Base-by-base conservation (phyloP, 2,797 vertebrate species). In the Limnodromus scolopaceus region DNA sequence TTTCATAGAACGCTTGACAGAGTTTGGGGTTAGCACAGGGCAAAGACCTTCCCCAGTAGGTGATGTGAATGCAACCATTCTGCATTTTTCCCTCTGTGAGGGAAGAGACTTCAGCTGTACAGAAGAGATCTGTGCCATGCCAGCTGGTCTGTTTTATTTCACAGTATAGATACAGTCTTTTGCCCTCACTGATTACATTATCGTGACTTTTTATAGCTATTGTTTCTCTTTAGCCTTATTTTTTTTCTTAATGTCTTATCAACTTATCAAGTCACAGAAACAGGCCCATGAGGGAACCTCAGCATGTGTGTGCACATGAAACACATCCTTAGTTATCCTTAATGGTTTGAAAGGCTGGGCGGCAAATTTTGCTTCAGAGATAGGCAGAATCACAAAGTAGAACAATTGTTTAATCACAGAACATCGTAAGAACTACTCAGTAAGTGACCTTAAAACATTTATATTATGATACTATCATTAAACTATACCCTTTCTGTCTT, bases 221-320 rank as follows among this genome's bases (percentile, higher is more conserved):
- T 6, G 32, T 5, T 65, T 82, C 57, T 64, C 25, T 86, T 91
- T 45, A 72, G 51, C 12, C 8, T 34, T 17, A 1, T 19, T 43
- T n/a, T 46, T 68, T 91, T 76, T 65, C 32, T 72, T 25, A 39
- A 6, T 64, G 34, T 28, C n/a, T 61, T 65, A 54, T 8, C 32
- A 41, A 24, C 36, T 75, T 71, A 61, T 15, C 9, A 57, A 75
- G 15, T 76, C 63, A 81, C 48, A 76, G 46, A 79, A 89, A 84
- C 12, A 79, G 0, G 0, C 6, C 41, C 27, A 14, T 32, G 23
- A 82, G 15, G 43, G 70, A 82, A 63, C 6, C 11, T 28, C 36
- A 79, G 53, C 8, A 38, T 10, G 3, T 20, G 13, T 17, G 18
- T 24, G 7, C 13, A 22, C 20, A 14, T 9, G 58, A 53, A 83